Conservation (phyloP, 1,140 invertebrate genomes). For the Zaprionus ghesquierei region DNA sequence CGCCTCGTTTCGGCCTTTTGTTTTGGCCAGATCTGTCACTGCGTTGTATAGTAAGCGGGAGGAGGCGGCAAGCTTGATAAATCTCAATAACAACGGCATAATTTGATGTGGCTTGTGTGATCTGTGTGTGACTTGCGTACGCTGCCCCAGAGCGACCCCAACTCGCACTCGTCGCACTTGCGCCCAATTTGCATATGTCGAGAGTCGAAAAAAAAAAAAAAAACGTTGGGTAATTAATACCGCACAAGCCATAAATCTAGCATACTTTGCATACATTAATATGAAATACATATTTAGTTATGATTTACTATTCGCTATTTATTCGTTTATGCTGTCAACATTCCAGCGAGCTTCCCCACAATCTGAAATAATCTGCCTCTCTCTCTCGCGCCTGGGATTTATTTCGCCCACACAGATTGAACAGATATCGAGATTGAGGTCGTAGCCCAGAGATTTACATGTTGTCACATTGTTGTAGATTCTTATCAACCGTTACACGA, state of each 20-base stretch:
- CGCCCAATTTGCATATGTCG: conserved; percentile 61
- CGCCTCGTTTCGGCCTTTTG: conserved; percentile 68
- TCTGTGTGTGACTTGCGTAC: not conserved
- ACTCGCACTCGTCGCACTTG: conserved; percentile 42
- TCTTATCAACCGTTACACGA: conserved; percentile 76
- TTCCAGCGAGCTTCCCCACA: conserved; percentile 13
- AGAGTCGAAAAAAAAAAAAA: conserved; percentile 24
- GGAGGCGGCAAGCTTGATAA: conserved; percentile 19
- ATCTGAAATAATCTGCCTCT: not conserved
- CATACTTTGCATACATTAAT: conserved; percentile 78
- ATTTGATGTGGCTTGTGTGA: conserved; percentile 2
- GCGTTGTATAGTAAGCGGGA: not conserved
- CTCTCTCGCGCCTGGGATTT: not conserved
- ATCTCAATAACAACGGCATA: conserved; percentile 43
- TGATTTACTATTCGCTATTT: conserved; percentile 63
- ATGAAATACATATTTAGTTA: conserved; percentile 65
- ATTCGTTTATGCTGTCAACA: conserved; percentile 60
- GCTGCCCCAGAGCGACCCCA: not conserved
- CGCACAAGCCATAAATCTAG: conserved; percentile 66
- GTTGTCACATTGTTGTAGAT: conserved; percentile 74
- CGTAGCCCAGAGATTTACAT: conserved; percentile 62
- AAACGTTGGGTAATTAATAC: conserved; percentile 66
- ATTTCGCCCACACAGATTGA: conserved; percentile 27
- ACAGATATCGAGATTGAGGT: conserved; percentile 72
- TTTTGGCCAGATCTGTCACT: conserved; percentile 49